Evolutionary conservation across 2,797 vertebrate genomes (phyloP), one percentile per base, ranked within the genome.

Genomic region (Austrolebias charrua): DNA sequence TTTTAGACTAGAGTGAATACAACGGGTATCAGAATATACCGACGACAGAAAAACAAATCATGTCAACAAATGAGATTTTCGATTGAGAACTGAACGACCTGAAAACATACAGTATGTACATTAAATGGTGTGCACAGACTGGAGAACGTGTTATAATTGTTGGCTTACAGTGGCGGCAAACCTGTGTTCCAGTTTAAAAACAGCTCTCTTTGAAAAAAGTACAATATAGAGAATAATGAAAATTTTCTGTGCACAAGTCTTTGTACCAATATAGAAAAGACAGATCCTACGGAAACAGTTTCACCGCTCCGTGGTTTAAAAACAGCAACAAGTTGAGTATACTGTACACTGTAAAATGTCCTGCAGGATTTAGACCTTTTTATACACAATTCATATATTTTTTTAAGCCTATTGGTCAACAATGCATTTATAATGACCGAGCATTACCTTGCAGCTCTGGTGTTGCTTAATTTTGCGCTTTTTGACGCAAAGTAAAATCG

Each of bases 81-180:
- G 63, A 84, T 74, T 87, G 86, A 88, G 80, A 91, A 90, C 83
- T 86, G 88, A 91, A 87, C 82, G 76, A 90, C 72, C 75, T 87
- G 72, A 86, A 78, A 86, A 87, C 79, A 83, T 89, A 88, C 70
- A 83, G 42, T 90, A 89, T 90, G 71, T 91, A 91, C 88, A 91
- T 67, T 73, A 63, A 59, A 76, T 76, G 80, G 82, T 86, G 86
- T 86, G 86, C 90, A 89, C 76, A 79, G 83, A 82, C 72, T 44
- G 43, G 53, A 53, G 58, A 56, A 53, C 61, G 64, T 2, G 24
- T 52, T 24, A 9, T 2, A 28, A 49, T 48, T 44, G 7, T 43
- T 49, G 10, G 40, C 60, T 51, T 43, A 49, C 47, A 61, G 52
- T 51, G 44, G 55, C 35, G 57, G 58, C 53, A 35, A 55, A 52